Conservation (phyloP, 2,797 vertebrate genomes). For the Bovichtus diacanthus region DNA sequence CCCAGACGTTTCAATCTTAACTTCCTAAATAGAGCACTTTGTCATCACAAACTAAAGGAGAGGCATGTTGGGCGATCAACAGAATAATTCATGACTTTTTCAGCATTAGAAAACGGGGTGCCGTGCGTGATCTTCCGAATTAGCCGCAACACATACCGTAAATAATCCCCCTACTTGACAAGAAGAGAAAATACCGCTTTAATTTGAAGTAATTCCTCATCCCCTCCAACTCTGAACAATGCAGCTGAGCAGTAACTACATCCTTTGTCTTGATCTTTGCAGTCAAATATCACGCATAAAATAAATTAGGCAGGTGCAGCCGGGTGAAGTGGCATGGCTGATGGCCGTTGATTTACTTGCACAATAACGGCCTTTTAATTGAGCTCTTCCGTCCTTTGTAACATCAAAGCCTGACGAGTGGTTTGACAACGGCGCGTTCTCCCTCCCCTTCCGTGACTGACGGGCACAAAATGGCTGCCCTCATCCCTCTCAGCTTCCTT, state of each 20-base stretch:
- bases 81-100: constrained; percentile 67
- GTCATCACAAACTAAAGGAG: constrained; percentile 77
- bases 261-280: constrained; percentile 59
- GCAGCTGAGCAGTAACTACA: constrained; percentile 9
- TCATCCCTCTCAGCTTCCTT: constrained; percentile 39
- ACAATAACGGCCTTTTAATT: constrained; percentile 94
- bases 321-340: constrained; percentile 88
- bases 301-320: constrained; percentile 88
- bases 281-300: constrained; percentile 85
- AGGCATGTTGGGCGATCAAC: constrained; percentile 59
- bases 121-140: constrained; percentile 41
- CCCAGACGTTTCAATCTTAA: constrained; percentile 82
- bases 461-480: constrained; percentile 80
- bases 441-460: constrained; percentile 84
- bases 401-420: constrained; percentile 89
- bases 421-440: constrained; percentile 84
- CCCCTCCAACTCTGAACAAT: constrained; percentile 1
- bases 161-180: constrained; percentile 40
- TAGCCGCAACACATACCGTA: constrained; percentile 41
- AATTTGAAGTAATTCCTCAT: constrained; percentile 57
- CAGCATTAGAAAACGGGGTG: constrained; percentile 13
- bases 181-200: constrained; percentile 54
- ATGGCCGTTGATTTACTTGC: constrained; percentile 93
- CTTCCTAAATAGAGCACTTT: constrained; percentile 84
- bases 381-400: constrained; percentile 89